Evolutionary conservation across 1,140 invertebrate genomes (phyloP).

Genomic region (Cherax quadricarinatus): DNA sequence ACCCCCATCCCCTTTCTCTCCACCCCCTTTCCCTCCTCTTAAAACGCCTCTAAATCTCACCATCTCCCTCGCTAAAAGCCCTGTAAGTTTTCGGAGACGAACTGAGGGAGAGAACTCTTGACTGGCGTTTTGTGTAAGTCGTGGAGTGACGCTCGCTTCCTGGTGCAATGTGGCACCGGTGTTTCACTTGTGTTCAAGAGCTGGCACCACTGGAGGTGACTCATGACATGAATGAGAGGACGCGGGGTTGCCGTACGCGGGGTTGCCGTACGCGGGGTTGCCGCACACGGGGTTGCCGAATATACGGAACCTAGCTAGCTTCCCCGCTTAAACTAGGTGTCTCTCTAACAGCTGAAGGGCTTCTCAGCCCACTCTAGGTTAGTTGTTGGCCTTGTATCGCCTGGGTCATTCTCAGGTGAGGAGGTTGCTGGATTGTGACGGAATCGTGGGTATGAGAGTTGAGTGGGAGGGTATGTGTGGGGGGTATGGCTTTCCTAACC

Average conservation of each 20-base stretch:
- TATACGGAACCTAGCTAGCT: too few species aligned
- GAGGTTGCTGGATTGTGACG: neutral
- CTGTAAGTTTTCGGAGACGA: neutral
- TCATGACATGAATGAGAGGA: slow-evolving; percentile 52
- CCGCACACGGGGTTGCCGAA: slow-evolving; percentile 35
- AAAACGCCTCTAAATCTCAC: too few species aligned
- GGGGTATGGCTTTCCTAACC: too few species aligned
- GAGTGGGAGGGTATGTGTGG: neutral
- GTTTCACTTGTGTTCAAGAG: too few species aligned
- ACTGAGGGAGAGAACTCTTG: neutral
- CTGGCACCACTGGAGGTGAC: slow-evolving; percentile 6
- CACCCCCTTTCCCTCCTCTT: neutral
- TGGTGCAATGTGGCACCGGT: slow-evolving; percentile 16
- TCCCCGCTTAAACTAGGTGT: too few species aligned
- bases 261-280: slow-evolving; percentile 44
- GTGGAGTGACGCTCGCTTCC: neutral
- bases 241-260: slow-evolving; percentile 35
- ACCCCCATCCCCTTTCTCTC: too few species aligned
- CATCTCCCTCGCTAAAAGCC: neutral
- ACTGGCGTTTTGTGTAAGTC: too few species aligned
- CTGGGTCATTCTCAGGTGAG: too few species aligned
- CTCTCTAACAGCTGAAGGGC: too few species aligned
- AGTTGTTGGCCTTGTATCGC: too few species aligned
- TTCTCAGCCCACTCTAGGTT: too few species aligned
- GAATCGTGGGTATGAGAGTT: neutral